These are phyloP conservation scores for Melanostoma scalare DNA, from an alignment of 2,888 invertebrate genomes.

Conservation along the genomic window DNA sequence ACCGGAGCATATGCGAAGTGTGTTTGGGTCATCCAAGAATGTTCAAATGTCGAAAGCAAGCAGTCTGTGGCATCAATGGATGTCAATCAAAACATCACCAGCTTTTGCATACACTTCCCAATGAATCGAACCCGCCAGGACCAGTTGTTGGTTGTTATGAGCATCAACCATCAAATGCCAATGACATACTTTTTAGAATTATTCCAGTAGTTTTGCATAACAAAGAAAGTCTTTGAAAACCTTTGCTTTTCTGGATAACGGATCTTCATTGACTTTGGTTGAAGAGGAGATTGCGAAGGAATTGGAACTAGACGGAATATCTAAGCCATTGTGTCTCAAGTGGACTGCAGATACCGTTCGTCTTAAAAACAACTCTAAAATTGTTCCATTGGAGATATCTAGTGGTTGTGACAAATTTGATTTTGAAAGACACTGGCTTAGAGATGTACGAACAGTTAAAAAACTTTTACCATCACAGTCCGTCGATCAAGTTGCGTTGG, in stretches of 20 bases:
- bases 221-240: slow-evolving; percentile 1
- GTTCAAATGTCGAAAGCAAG: background rate
- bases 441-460: background rate
- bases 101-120: background rate
- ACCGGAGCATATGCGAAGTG: background rate
- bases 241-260: slow-evolving; percentile 22
- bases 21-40: background rate
- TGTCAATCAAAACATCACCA: background rate
- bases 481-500: background rate
- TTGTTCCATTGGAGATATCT: slow-evolving; percentile 10
- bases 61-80: background rate
- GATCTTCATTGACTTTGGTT: no score
- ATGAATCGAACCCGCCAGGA: background rate
- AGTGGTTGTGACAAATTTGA: background rate
- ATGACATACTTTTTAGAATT: background rate
- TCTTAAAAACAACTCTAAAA: background rate
- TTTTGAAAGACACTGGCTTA: background rate
- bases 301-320: background rate
- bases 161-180: background rate
- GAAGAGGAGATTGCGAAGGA: background rate
- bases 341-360: slow-evolving; percentile 12
- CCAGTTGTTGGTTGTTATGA: no score
- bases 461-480: slow-evolving; percentile 16
- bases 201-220: slow-evolving; percentile 9
- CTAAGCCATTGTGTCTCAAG: slow-evolving; percentile 14